Conservation (phyloP, 2,113 vertebrate species). For the Dryoscopus gambensis region DNA sequence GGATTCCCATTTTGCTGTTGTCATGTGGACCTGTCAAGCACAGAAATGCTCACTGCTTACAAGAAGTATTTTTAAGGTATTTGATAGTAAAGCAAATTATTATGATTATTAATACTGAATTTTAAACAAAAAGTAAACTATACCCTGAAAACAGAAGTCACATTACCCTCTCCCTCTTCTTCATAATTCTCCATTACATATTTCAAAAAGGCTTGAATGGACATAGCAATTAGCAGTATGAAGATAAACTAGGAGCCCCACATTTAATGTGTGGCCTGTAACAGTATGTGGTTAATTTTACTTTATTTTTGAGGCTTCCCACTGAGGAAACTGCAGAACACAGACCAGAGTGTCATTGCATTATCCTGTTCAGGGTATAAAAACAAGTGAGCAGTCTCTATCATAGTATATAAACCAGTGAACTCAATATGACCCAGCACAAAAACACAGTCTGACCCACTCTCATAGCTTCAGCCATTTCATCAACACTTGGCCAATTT, state of each 20-base stretch:
- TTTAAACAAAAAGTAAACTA: neutral
- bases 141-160: neutral
- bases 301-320: neutral
- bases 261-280: neutral
- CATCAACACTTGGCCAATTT: neutral
- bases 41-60: neutral
- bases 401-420: neutral
- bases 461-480: neutral
- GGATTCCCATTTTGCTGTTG: constrained; percentile 89
- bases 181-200: neutral
- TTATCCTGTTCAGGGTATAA: neutral
- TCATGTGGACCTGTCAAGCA: constrained; percentile 81
- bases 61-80: neutral
- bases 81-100: neutral
- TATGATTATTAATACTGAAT: neutral
- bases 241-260: neutral
- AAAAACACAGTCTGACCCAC: neutral
- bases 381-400: neutral
- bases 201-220: neutral
- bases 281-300: neutral
- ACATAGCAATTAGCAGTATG: neutral
- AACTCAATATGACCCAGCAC: neutral
- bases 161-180: neutral
- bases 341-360: neutral
- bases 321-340: neutral